phyloP scores from a whole-genome alignment of 2,113 vertebrate species.

The Anoplopoma fimbria region DNA sequence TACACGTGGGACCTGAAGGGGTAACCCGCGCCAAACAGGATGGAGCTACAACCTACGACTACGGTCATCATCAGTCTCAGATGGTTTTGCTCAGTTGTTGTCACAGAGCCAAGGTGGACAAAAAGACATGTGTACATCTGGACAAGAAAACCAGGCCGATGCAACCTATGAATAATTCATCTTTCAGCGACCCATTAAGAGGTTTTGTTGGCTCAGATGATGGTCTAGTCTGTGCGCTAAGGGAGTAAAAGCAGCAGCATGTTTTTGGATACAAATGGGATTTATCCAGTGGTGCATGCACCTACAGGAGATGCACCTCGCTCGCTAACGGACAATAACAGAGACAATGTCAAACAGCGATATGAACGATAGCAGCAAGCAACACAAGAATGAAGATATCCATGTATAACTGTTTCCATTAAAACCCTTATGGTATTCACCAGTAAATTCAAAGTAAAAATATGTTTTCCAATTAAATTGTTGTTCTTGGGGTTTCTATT shows the following conservation, averaged over 20 bases:
- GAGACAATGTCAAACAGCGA: constrained; percentile 20
- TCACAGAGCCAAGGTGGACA: constrained; percentile 44
- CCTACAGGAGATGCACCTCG: constrained; percentile 32
- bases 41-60: not conserved
- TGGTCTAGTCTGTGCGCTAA: constrained; percentile 43
- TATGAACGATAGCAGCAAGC: constrained; percentile 16
- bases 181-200: constrained; percentile 63
- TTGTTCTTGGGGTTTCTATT: constrained; percentile 30
- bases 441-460: constrained; percentile 55
- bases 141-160: constrained; percentile 52
- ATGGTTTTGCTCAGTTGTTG: constrained; percentile 29
- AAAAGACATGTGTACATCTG: constrained; percentile 51
- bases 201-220: constrained; percentile 59
- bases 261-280: constrained; percentile 70
- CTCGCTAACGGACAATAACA: constrained; percentile 21
- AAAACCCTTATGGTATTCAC: constrained; percentile 40
- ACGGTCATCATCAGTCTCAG: constrained; percentile 1
- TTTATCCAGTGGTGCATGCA: constrained; percentile 69
- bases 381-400: constrained; percentile 11
- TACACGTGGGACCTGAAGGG: constrained; percentile 6
- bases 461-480: constrained; percentile 50
- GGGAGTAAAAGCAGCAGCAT: constrained; percentile 51
- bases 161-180: constrained; percentile 83
- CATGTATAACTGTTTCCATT: constrained; percentile 47
- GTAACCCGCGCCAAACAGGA: constrained; percentile 1